A percentile compares a stretch with the other conserved stretches of the same genome.
Evolutionary conservation across 2,888 invertebrate genomes (phyloP).

Genomic region (Plagodis dolabraria): DNA sequence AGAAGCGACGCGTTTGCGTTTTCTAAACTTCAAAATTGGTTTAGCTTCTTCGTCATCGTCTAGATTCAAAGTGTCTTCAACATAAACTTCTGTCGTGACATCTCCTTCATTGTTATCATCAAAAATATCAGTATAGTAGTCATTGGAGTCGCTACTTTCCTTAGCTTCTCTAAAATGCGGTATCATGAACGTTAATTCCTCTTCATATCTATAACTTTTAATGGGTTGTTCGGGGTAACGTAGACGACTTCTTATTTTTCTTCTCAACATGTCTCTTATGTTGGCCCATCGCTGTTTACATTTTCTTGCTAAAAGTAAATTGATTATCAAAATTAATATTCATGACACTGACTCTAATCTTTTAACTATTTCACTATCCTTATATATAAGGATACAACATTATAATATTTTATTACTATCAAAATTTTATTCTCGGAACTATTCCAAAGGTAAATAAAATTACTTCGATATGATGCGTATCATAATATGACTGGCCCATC

Average conservation of each 20-base stretch:
- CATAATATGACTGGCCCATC: too few species aligned
- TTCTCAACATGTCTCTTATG: conserved; percentile 74
- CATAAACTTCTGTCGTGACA: conserved; percentile 54
- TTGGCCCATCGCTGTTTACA: conserved; percentile 76
- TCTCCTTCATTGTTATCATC: conserved; percentile 55
- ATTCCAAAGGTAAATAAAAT: too few species aligned
- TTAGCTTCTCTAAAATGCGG: conserved; percentile 53
- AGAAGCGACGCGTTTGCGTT: conserved; percentile 41
- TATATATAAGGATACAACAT: too few species aligned
- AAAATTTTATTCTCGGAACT: too few species aligned
- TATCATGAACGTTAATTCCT: conserved; percentile 65
- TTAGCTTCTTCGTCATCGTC: conserved; percentile 44
- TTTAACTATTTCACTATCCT: background rate
- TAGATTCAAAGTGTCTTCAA: conserved; percentile 46
- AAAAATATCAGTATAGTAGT: conserved; percentile 56
- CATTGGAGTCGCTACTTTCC: conserved; percentile 30
- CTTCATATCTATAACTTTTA: conserved; percentile 73
- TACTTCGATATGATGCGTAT: too few species aligned
- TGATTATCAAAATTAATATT: background rate
- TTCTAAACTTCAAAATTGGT: conserved; percentile 46
- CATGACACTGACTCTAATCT: too few species aligned
- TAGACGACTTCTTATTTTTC: conserved; percentile 61
- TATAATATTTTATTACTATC: too few species aligned
- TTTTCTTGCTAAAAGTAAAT: conserved; percentile 55
- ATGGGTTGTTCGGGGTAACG: conserved; percentile 55